Base-by-base conservation (phyloP, 1,140 invertebrate species). In the Drosophila pseudoobscura region DNA sequence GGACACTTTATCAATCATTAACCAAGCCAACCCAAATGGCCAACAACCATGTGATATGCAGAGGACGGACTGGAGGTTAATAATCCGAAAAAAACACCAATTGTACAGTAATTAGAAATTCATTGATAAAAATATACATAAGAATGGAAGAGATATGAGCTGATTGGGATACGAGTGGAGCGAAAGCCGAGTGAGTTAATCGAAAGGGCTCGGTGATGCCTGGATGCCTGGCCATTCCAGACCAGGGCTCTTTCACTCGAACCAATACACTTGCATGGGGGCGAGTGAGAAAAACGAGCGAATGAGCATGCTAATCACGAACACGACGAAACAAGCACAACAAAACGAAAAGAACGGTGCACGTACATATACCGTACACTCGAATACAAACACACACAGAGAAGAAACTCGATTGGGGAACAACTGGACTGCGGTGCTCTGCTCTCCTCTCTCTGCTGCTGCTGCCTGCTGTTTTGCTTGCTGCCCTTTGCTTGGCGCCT, bases 401-500 rank as follows among this genome's bases (percentile, higher is more conserved):
- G 63, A 63, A 45, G 70, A 60, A 71, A 63, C 41, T 47, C 57
- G 58, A 56, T 51, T 54, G 51, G 63, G 72, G 44, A 66, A 65
- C 50, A 72, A 66, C 68, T 69, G 47, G 75, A 52, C 53, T 71
- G 66, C 45, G 58, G 50, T 35, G 35, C 35, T 35, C 50, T 20
- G 35, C n/a, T 26, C 24, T 26, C 24, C 24, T 26, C 24, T 26
- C 24, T 26, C 47, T 22, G 22, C 20, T 50, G 44, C 47, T 22
- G 22, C 15, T 50, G 44, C 20, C 20, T 20, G 20, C 20, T 20
- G n/a, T 22, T 43, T 75, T 64, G 58, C 35, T 13, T 39, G 11
- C 64, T 85, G 60, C 57, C 47, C 55, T 65, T 84, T 72, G 56
- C 77, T 91, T 49, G 62, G 75, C 89, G 89, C 89, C 89, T 88